Percentiles rank a stretch among this genome's conserved stretches.
phyloP scores from a whole-genome alignment of 2,797 vertebrate genomes.

The Sandelia bainsii region DNA sequence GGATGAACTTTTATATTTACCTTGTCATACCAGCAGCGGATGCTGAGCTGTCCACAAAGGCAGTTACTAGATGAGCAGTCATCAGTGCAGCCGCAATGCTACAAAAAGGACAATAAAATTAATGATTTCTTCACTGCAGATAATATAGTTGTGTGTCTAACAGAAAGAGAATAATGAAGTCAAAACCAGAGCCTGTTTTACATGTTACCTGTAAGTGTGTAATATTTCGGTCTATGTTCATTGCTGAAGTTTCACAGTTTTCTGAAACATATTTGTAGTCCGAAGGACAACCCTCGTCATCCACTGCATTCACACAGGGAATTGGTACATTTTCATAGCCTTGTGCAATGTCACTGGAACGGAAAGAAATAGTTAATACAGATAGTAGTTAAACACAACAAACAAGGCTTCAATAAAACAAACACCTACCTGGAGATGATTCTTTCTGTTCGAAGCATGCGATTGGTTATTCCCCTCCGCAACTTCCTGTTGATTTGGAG shows the following conservation, averaged over 20 bases:
- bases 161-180: not conserved
- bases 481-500: constrained; percentile 94
- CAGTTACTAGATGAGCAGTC: constrained; percentile 96
- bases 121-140: not conserved
- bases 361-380: not conserved
- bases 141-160: not conserved
- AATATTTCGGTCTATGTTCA: constrained; percentile 97
- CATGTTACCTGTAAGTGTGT: constrained; percentile 90
- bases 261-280: constrained; percentile 96
- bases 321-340: constrained; percentile 95
- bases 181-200: rapidly evolving
- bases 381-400: no score
- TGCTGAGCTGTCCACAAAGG: constrained; percentile 95
- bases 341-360: constrained; percentile 89
- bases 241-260: constrained; percentile 95
- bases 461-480: constrained; percentile 88
- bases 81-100: constrained; percentile 92
- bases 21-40: constrained; percentile 98
- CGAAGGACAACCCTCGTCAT: constrained; percentile 90
- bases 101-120: constrained; percentile 1
- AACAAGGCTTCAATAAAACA: not conserved
- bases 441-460: constrained; percentile 89
- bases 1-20: constrained; percentile 67
- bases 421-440: constrained; percentile 89
- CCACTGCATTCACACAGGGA: constrained; percentile 93